A percentile compares a stretch with the other conserved stretches of the same genome.
phyloP scores from a whole-genome alignment of 2,888 invertebrate genomes.

The Heliconius erato region DNA sequence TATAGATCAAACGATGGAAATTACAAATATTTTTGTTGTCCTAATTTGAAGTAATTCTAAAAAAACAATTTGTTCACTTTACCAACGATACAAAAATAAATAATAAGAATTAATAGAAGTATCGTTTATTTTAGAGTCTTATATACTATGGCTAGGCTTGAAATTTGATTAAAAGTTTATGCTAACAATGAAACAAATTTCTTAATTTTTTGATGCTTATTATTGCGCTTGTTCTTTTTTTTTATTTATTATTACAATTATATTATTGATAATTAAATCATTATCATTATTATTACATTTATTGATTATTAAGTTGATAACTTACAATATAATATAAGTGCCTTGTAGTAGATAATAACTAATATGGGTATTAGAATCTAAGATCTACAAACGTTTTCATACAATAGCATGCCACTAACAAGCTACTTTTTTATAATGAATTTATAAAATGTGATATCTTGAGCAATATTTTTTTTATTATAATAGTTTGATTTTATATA shows the following conservation, averaged over 20 bases:
- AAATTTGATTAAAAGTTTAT: background rate
- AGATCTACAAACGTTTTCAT: background rate
- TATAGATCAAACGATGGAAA: background rate
- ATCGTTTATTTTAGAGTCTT: background rate
- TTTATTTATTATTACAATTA: background rate
- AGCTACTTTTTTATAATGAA: slow-evolving; percentile 6
- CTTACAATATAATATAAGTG: background rate
- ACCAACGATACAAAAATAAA: background rate
- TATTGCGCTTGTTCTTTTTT: too few relatives aligned
- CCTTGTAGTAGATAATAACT: slow-evolving; percentile 3
- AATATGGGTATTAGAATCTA: slow-evolving; percentile 24
- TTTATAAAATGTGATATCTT: slow-evolving; percentile 27
- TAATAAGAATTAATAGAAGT: too few relatives aligned
- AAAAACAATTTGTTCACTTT: background rate
- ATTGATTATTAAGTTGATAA: background rate
- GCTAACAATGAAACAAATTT: background rate
- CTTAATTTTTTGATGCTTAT: background rate
- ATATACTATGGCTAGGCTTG: background rate
- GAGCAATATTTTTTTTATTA: slow-evolving; percentile 5
- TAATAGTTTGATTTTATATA: slow-evolving; percentile 9
- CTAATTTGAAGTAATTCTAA: background rate
- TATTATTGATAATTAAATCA: background rate
- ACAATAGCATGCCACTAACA: slow-evolving; percentile 2
- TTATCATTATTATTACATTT: background rate
- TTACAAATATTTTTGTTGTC: background rate